Evolutionary conservation across 1,140 invertebrate genomes (phyloP).

Genomic region (Ceratina australensis): DNA sequence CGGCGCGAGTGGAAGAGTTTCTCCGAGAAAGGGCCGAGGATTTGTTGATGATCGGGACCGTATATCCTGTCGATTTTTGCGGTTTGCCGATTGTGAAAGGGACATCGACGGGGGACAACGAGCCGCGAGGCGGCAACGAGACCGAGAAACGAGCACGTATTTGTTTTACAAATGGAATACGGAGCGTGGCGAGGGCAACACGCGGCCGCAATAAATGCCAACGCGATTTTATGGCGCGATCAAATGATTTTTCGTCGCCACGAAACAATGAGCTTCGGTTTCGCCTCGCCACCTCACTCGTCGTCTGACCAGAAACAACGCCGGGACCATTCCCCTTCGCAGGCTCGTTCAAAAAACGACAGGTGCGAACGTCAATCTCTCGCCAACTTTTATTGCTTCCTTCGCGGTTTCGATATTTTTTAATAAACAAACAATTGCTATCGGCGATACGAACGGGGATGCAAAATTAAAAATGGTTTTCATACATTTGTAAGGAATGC

Average conservation of each 20-base stretch:
- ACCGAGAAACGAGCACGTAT: slow-evolving; percentile 50
- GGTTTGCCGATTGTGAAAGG: slow-evolving; percentile 41
- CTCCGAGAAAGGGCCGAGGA: background rate
- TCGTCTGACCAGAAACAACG: background rate
- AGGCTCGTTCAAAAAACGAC: slow-evolving; percentile 1
- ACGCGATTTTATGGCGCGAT: slow-evolving; percentile 53
- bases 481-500: no score
- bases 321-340: background rate
- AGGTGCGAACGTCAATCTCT: slow-evolving; percentile 14
- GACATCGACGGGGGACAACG: slow-evolving; percentile 37
- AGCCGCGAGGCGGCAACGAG: slow-evolving; percentile 51
- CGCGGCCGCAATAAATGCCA: slow-evolving; percentile 53
- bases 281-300: background rate
- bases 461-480: no score
- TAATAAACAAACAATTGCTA: no score
- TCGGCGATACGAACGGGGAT: no score
- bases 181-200: slow-evolving; percentile 28
- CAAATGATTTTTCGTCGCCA: slow-evolving; percentile 47
- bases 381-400: no score
- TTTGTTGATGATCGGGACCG: slow-evolving; percentile 35
- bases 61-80: slow-evolving; percentile 31
- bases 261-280: slow-evolving; percentile 8
- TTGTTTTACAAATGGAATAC: slow-evolving; percentile 56
- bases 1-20: background rate
- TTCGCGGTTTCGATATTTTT: no score